phyloP scores from a whole-genome alignment of 23 tunicate species.

The Halocynthia aurantium region DNA sequence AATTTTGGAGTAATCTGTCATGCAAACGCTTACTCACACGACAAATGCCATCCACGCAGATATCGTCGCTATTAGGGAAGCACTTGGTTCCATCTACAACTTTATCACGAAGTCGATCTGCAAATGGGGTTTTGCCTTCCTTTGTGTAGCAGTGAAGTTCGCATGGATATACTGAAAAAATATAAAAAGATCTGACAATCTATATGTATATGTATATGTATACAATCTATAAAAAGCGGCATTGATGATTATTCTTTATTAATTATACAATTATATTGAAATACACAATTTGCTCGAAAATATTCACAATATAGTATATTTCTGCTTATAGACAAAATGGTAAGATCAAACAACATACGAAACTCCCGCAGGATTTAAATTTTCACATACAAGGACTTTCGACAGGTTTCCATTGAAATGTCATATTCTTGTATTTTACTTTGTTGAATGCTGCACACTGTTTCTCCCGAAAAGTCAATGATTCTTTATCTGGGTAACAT shows the following conservation, averaged over 20 bases:
- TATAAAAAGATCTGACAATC: not conserved
- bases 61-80: slow-evolving; percentile 44
- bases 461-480: slow-evolving; percentile 40
- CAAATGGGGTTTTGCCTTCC: slow-evolving; percentile 55
- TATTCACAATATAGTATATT: too few relatives aligned
- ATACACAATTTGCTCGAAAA: too few relatives aligned
- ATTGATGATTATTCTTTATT: too few relatives aligned
- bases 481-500: slow-evolving; percentile 28
- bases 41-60: slow-evolving; percentile 92
- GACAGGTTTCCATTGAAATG: slow-evolving; percentile 66
- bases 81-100: slow-evolving; percentile 87
- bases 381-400: slow-evolving; percentile 51
- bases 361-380: too few relatives aligned
- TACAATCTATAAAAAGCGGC: too few relatives aligned
- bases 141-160: slow-evolving; percentile 82
- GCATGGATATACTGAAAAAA: slow-evolving; percentile 71
- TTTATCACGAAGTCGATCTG: slow-evolving; percentile 71
- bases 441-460: slow-evolving; percentile 75
- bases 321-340: too few relatives aligned
- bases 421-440: slow-evolving; percentile 38
- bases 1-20: not conserved
- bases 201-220: too few relatives aligned
- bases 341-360: too few relatives aligned
- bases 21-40: slow-evolving; percentile 28
- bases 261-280: too few relatives aligned